phyloP scores from a whole-genome alignment of 2,797 vertebrate species.

The Halcyon smyrnensis region DNA sequence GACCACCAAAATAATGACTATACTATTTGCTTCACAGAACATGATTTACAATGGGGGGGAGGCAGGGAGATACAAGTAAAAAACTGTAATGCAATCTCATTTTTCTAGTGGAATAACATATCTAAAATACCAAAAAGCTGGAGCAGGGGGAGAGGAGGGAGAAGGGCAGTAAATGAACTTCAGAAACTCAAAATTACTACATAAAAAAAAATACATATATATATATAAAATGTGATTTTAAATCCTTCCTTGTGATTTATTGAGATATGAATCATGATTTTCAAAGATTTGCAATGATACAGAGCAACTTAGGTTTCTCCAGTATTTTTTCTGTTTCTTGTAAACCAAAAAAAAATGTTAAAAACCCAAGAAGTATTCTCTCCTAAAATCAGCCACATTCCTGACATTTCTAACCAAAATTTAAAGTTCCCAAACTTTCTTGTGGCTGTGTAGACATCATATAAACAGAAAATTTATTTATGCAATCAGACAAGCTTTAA shows the following conservation, averaged over 20 bases:
- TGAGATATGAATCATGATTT: not conserved
- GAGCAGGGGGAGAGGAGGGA: fast-evolving
- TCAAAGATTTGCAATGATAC: not conserved
- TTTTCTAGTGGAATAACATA: not conserved
- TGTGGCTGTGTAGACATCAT: not conserved
- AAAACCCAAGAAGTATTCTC: not conserved
- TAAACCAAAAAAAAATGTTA: not conserved
- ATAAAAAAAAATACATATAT: not conserved
- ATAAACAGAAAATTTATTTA: not conserved
- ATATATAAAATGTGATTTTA: not conserved
- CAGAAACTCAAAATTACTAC: not conserved
- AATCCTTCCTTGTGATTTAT: not conserved
- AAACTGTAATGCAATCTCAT: not conserved
- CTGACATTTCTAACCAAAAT: not conserved
- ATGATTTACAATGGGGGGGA: not conserved
- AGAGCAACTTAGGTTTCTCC: not conserved
- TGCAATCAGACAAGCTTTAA: not conserved
- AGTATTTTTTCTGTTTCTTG: not conserved
- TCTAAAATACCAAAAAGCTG: not conserved
- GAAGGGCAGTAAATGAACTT: not conserved
- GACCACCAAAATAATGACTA: not conserved
- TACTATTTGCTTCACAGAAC: not conserved
- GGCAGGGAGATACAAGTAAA: not conserved
- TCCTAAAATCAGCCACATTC: not conserved
- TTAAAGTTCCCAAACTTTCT: not conserved